phyloP scores from a whole-genome alignment of 2,888 invertebrate genomes.

The Andrena bicolor region DNA sequence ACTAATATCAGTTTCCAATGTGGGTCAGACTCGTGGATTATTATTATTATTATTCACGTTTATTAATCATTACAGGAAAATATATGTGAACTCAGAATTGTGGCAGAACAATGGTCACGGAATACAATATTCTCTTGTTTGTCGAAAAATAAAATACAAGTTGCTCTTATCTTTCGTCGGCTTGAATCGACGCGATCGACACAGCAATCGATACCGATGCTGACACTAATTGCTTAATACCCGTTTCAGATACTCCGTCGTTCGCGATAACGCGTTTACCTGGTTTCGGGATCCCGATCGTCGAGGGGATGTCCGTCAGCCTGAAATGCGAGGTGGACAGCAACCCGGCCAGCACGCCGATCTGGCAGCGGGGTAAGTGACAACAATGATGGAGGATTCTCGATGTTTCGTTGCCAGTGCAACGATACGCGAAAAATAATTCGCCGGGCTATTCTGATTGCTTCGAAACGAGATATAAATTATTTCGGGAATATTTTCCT shows the following conservation, averaged over 20 bases:
- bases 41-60: no score
- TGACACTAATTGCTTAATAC: slow-evolving; percentile 74
- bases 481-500: background rate
- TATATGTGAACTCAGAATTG: no score
- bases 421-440: background rate
- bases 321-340: slow-evolving; percentile 97
- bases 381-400: slow-evolving; percentile 36
- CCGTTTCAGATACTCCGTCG: slow-evolving; percentile 93
- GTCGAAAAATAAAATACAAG: background rate
- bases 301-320: slow-evolving; percentile 95
- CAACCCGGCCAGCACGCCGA: slow-evolving; percentile 94
- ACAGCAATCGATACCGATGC: slow-evolving; percentile 49
- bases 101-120: background rate
- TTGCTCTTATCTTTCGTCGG: slow-evolving; percentile 9
- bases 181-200: slow-evolving; percentile 29
- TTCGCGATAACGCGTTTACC: slow-evolving; percentile 97
- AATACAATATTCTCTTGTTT: background rate
- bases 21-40: no score
- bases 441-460: slow-evolving; percentile 10
- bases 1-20: no score
- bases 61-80: no score
- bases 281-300: slow-evolving; percentile 95
- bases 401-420: slow-evolving; percentile 33
- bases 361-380: slow-evolving; percentile 90
- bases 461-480: background rate